Evolutionary conservation across 2,113 vertebrate species (phyloP), one percentile per base, ranked within the genome.

Genomic region (Strix uralensis): DNA sequence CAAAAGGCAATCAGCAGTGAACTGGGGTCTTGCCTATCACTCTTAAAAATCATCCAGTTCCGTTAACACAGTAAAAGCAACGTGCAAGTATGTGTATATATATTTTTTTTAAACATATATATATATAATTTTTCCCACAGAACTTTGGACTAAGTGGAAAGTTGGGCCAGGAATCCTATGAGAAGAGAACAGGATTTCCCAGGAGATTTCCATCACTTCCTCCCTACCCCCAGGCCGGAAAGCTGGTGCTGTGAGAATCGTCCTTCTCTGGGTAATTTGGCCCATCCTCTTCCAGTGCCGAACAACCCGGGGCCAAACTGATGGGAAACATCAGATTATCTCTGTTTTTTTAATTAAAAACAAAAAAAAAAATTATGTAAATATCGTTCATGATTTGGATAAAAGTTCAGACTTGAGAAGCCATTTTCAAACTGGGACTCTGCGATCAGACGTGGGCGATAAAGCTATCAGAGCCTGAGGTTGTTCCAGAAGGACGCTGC

Each of bases 381-480:
- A 61, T 25, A 34, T n/a, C 5, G 17, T 14, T 63, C 34, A 26
- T 0, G 0, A 54, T 32, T 67, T 47, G 78, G 77, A 70, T 36
- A 15, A 57, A 86, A 34, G 67, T 32, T 62, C 66, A 27, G 47
- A 23, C 54, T n/a, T n/a, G 55, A 80, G 59, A 51, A 59, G 30
- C 11, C 42, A 10, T 38, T 55, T 78, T 30, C 79, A 40, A 36
- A 52, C 17, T 4, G 13, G 30, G 71, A 49, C 11, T 66, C 51
- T 29, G 34, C 2, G 0, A 42, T 26, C 57, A 14, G 46, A 18
- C 21, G 40, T 0, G 1, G 25, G n/a, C 46, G 11, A 23, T 13
- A 10, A 55, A 49, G 40, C 9, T 15, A 2, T 4, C 0, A 2
- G 44, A 77, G 63, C 62, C 62, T 5, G 25, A 54, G 52, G 78